Conservation (phyloP, 2,113 vertebrate genomes). For the Odontophorus gujanensis region DNA sequence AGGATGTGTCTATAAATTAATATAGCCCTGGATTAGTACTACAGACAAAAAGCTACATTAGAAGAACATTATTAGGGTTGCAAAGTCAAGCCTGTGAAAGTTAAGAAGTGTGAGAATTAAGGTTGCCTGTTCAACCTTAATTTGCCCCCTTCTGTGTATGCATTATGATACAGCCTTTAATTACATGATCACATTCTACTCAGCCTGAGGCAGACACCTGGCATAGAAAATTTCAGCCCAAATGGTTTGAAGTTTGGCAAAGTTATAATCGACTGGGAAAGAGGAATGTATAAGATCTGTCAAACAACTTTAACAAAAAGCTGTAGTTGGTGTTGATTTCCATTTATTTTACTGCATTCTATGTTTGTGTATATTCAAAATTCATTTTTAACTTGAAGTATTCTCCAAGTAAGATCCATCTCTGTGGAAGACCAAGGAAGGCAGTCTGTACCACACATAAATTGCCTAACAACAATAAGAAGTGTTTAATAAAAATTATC, state of each 20-base stretch:
- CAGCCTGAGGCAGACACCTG: slow-evolving; percentile 65
- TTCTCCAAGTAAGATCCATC: neutral
- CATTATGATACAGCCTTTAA: slow-evolving; percentile 56
- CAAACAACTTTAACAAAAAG: neutral
- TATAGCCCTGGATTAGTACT: neutral
- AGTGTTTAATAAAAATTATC: neutral
- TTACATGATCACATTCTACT: slow-evolving; percentile 54
- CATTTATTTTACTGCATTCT: neutral
- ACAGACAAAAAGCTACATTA: slow-evolving; percentile 9
- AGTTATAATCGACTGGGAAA: neutral
- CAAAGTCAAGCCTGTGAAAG: slow-evolving; percentile 54
- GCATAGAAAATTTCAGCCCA: slow-evolving; percentile 43
- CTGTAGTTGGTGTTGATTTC: neutral
- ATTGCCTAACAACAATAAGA: neutral
- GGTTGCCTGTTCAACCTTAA: slow-evolving; percentile 66
- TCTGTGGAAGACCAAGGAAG: neutral
- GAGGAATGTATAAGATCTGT: neutral
- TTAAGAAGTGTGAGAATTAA: slow-evolving; percentile 48
- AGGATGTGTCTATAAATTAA: slow-evolving; percentile 32
- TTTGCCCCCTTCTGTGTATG: slow-evolving; percentile 59
- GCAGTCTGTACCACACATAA: neutral
- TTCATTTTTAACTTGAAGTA: neutral
- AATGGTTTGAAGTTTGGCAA: slow-evolving; percentile 31
- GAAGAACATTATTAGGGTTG: slow-evolving; percentile 41
- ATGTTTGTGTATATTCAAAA: neutral